phyloP scores from a whole-genome alignment of 2,888 invertebrate genomes.

The Blastobasis adustella region DNA sequence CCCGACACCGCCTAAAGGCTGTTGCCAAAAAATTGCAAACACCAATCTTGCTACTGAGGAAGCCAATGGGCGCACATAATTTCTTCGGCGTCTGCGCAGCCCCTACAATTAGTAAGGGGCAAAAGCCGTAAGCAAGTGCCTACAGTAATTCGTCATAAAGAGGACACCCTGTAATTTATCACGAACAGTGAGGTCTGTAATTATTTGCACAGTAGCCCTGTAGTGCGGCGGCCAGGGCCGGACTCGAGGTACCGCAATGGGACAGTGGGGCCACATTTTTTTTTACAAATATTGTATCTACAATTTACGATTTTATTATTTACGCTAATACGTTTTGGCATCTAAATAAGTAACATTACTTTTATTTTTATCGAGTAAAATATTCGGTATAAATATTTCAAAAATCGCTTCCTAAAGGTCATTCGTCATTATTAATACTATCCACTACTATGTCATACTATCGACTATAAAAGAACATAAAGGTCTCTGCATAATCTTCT shows the following conservation, averaged over 20 bases:
- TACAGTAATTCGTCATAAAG: constrained; percentile 40
- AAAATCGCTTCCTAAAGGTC: too few species aligned
- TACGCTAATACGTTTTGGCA: too few species aligned
- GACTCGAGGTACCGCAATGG: neutral
- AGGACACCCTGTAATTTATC: constrained; percentile 1
- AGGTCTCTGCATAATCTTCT: too few species aligned
- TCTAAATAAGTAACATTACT: too few species aligned
- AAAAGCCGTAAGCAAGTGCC: constrained; percentile 20
- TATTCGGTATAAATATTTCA: too few species aligned
- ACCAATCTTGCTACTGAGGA: neutral
- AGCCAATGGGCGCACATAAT: constrained; percentile 1
- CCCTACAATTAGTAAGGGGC: constrained; percentile 45
- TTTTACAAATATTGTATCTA: too few species aligned
- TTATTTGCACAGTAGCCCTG: constrained; percentile 30
- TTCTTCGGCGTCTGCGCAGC: constrained; percentile 21
- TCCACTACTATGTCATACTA: too few species aligned
- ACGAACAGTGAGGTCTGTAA: neutral
- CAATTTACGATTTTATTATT: too few species aligned
- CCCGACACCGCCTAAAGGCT: neutral
- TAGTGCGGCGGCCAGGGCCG: neutral
- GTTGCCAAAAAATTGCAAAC: too few species aligned
- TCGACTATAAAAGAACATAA: too few species aligned
- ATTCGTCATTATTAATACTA: too few species aligned
- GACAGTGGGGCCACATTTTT: neutral
- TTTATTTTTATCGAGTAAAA: too few species aligned